phyloP scores from a whole-genome alignment of 2,888 invertebrate genomes.

The Lepidochitona cinerea region DNA sequence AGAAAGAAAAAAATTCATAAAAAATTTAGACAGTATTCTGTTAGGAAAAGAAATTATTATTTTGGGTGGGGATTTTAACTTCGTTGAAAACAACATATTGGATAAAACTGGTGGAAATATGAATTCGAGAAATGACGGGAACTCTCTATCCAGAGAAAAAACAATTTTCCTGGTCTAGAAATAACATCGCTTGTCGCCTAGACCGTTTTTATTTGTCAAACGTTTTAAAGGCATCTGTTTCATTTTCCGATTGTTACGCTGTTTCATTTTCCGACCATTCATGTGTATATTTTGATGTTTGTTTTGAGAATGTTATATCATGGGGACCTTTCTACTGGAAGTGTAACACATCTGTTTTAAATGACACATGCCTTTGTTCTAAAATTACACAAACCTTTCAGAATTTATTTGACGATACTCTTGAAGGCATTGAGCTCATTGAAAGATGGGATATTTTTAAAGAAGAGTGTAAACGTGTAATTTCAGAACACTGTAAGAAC shows the following conservation, averaged over 20 bases:
- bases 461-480: neutral
- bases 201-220: neutral
- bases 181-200: too few species aligned
- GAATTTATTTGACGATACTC: neutral
- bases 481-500: neutral
- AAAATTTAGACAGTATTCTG: neutral
- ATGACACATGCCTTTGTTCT: neutral
- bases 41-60: neutral
- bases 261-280: constrained; percentile 2
- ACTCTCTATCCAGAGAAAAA: neutral
- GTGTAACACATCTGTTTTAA: neutral
- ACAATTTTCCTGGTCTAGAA: neutral
- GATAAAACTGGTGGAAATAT: neutral
- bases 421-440: neutral
- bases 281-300: neutral
- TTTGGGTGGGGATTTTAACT: neutral
- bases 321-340: constrained; percentile 3
- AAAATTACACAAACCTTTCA: neutral
- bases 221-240: neutral
- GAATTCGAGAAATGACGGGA: neutral
- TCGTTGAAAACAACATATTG: neutral
- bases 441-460: neutral
- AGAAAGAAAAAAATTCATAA: neutral
- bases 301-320: neutral
- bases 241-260: neutral